Base-by-base conservation (phyloP, 2,888 invertebrate genomes). In the Morinoia aosen region DNA sequence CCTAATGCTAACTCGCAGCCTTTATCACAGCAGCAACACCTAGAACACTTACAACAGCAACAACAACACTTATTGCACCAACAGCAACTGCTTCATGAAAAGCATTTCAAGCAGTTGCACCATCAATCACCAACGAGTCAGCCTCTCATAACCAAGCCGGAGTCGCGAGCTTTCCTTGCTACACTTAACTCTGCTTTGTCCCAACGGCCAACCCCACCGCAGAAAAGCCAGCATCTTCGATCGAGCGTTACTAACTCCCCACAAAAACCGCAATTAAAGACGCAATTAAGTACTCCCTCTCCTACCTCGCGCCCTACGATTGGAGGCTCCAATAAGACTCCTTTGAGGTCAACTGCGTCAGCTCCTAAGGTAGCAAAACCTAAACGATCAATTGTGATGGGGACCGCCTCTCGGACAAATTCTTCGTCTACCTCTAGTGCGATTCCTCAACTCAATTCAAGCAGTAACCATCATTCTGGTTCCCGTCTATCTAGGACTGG, bases 121-220 rank as follows among this genome's bases (percentile, higher is more conserved):
- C 95, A 95, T 40, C 95, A 95, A 56, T 58, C 48, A 39, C 12
- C 40, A 61, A 48, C 58, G 10, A 39, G 48, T 64, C 95, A 94
- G 11, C 94, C 56, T 0, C 94, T 95, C 8, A 95, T 48, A 58
- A 61, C 95, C 11, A 95, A 95, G 40, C 61, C 95, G 16, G 95
- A 95, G 64, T 96, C 96, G 40, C 94, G 95, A 95, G 96, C 96
- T 90, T 96, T 96, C 88, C 91, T 96, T 33, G 95, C 95, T 48
- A 95, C 96, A 8, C 90, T 96, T 33, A 96, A 96, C 91, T 76
- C 94, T 64, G 96, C 96, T 88, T 76, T 96, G 88, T 95, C 96
- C 33, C 96, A 95, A 64, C 95, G 96, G 48, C 96, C 95, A 58
- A 39, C 64, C 12, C 61, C 95, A 19, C 95, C 95, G 0, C 64